A percentile compares a stretch with the other conserved stretches of the same genome.
These are phyloP conservation scores for Eremobia ochroleuca DNA, from an alignment of 2,888 invertebrate species.

Conservation along the genomic window DNA sequence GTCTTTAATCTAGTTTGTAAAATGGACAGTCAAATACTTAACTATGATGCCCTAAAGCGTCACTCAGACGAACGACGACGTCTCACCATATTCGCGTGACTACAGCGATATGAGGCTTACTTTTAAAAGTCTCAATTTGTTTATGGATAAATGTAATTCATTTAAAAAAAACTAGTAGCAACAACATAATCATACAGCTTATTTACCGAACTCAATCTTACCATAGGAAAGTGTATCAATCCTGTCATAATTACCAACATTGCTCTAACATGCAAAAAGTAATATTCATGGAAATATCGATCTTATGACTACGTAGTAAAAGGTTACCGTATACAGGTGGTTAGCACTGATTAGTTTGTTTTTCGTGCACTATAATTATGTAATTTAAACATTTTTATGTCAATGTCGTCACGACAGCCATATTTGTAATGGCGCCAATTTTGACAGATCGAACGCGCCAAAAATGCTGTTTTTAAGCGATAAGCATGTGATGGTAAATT, in stretches of 20 bases:
- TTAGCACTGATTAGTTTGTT: conserved; percentile 16
- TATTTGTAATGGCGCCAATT: conserved; percentile 72
- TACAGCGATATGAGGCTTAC: background rate
- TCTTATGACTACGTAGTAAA: conserved; percentile 14
- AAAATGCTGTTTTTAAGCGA: conserved; percentile 66
- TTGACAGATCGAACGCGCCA: conserved; percentile 69
- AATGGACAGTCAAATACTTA: background rate
- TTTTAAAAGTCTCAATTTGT: conserved; percentile 31
- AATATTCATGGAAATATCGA: conserved; percentile 1
- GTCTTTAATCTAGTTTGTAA: conserved; percentile 17
- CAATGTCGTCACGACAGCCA: conserved; percentile 72
- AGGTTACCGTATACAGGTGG: background rate
- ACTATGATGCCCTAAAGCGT: conserved; percentile 1
- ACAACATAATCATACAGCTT: conserved; percentile 46
- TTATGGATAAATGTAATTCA: conserved; percentile 10
- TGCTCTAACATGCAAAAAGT: background rate
- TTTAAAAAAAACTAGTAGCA: conserved; percentile 43
- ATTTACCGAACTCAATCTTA: conserved; percentile 46
- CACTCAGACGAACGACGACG: background rate
- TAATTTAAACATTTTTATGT: conserved; percentile 73
- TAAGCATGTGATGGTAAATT: conserved; percentile 67
- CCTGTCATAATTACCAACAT: conserved; percentile 42
- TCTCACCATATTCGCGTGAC: background rate
- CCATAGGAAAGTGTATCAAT: conserved; percentile 57
- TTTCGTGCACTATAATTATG: conserved; percentile 64